Conservation (phyloP, 2,888 invertebrate species). For the Amiota communis region DNA sequence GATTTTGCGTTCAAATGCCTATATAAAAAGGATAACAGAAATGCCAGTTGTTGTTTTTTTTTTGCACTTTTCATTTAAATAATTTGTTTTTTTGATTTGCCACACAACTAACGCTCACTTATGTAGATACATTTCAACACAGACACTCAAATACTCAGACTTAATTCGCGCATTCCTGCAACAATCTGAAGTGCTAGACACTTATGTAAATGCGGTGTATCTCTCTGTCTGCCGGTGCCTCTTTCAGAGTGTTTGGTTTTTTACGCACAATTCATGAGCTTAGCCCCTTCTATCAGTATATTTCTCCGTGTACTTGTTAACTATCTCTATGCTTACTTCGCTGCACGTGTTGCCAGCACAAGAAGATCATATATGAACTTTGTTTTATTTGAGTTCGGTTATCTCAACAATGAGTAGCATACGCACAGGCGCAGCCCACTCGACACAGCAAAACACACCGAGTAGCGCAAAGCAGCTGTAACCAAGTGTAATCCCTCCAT, state of each 20-base stretch:
- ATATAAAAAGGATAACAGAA: no score
- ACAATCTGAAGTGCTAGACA: conserved; percentile 51
- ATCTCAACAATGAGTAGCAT: not conserved
- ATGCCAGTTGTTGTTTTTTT: no score
- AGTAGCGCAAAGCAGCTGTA: conserved; percentile 18
- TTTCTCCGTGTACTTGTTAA: conserved; percentile 4
- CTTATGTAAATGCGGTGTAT: conserved; percentile 57
- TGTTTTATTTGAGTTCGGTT: conserved; percentile 13
- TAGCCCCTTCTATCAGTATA: conserved; percentile 35
- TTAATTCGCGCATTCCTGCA: conserved; percentile 19
- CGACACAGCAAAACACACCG: conserved; percentile 1
- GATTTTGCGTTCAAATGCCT: not conserved
- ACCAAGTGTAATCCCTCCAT: conserved; percentile 23
- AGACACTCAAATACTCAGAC: conserved; percentile 7
- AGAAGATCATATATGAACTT: conserved; percentile 30
- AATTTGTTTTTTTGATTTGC: no score
- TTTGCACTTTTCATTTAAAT: no score
- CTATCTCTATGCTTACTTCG: conserved; percentile 33
- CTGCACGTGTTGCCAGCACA: conserved; percentile 63
- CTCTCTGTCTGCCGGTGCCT: conserved; percentile 2
- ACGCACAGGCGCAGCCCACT: conserved; percentile 4
- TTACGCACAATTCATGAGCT: not conserved
- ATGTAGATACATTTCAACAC: no score
- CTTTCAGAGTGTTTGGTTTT: conserved; percentile 12
- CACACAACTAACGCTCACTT: no score